These are phyloP conservation scores for Lasioglossum villosulum DNA, from an alignment of 2,888 invertebrate species.

Conservation along the genomic window DNA sequence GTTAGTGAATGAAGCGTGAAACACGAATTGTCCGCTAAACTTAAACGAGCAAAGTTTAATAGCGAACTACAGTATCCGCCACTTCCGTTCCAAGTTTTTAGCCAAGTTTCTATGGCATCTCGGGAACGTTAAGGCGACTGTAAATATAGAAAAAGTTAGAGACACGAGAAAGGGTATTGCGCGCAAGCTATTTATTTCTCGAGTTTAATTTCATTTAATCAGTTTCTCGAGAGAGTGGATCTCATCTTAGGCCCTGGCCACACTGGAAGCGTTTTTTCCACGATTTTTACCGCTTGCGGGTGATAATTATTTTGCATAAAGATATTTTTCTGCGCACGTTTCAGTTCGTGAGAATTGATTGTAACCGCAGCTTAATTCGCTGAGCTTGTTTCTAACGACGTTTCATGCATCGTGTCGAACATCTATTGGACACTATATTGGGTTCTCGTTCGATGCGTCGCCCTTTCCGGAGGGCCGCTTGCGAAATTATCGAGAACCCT, in stretches of 20 bases:
- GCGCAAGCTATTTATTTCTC: slow-evolving; percentile 21
- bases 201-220: slow-evolving; percentile 16
- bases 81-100: slow-evolving; percentile 21
- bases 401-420: not conserved
- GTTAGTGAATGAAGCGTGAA: slow-evolving; percentile 42
- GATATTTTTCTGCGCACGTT: not conserved
- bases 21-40: slow-evolving; percentile 25
- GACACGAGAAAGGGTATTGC: not conserved
- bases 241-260: too few relatives aligned
- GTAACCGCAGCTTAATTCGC: not conserved
- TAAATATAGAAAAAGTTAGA: not conserved
- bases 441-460: not conserved
- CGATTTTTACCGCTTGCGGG: not conserved
- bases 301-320: not conserved
- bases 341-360: not conserved
- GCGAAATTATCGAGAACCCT: slow-evolving; percentile 45
- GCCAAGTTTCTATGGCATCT: not conserved
- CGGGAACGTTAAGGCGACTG: not conserved
- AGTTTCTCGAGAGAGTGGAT: not conserved
- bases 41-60: slow-evolving; percentile 48
- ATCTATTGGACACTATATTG: slow-evolving; percentile 11
- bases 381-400: slow-evolving; percentile 16
- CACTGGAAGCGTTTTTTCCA: too few relatives aligned
- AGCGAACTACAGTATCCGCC: not conserved
- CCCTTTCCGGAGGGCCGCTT: not conserved